Percentiles rank a stretch among this genome's conserved stretches.
Evolutionary conservation across 2,113 vertebrate species (phyloP).

Genomic region (Sporophila hypoxantha): DNA sequence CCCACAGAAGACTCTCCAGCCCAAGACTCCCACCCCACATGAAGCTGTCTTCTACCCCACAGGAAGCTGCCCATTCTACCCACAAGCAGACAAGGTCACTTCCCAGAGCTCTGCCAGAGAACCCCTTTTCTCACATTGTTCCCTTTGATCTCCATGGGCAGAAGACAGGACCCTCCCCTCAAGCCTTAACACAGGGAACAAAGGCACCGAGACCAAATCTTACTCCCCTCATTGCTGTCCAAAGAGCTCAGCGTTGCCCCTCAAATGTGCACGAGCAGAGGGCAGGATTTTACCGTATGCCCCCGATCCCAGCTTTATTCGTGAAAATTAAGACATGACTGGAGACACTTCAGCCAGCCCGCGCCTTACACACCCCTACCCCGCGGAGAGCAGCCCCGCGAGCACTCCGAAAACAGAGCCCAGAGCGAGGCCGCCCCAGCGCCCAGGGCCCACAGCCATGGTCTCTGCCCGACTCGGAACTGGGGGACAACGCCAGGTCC

Average conservation of each 20-base stretch:
- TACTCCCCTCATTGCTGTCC: neutral
- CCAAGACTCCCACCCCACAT: neutral
- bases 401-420: neutral
- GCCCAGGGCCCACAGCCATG: fast-evolving
- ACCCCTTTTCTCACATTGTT: neutral
- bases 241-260: fast-evolving
- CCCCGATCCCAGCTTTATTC: fast-evolving
- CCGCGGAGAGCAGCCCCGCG: fast-evolving
- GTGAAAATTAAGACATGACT: neutral
- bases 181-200: neutral
- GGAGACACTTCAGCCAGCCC: no score
- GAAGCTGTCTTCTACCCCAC: neutral
- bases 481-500: neutral
- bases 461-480: neutral
- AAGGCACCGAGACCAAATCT: neutral
- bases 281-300: fast-evolving
- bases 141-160: neutral
- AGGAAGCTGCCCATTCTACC: neutral
- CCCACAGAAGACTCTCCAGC: neutral
- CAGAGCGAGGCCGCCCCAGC: no score
- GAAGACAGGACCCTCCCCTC: no score
- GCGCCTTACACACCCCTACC: neutral
- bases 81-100: no score
- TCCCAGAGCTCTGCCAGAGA: neutral
- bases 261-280: neutral